A percentile compares a stretch with the other conserved stretches of the same genome.
Evolutionary conservation across 2,113 vertebrate genomes (phyloP).

Genomic region (Muntiacus reevesi): DNA sequence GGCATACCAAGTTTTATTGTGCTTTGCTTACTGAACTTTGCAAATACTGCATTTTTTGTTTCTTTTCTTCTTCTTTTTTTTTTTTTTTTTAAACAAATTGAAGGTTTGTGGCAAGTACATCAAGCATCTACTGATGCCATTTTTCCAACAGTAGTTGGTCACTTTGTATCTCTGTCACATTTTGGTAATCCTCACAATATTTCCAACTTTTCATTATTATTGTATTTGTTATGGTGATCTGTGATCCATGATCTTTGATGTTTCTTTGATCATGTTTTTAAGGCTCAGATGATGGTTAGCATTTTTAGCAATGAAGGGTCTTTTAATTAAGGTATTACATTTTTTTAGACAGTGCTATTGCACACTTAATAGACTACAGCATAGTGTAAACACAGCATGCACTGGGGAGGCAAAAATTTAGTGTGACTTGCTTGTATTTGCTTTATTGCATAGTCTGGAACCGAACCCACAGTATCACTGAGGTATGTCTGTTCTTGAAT

Average conservation of each 20-base stretch:
- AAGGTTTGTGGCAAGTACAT: neutral
- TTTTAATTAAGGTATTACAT: neutral
- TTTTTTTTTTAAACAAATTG: neutral
- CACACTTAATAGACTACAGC: neutral
- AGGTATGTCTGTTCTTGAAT: neutral
- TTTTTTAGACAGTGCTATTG: neutral
- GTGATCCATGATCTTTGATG: neutral
- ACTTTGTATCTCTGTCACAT: neutral
- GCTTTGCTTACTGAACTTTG: neutral
- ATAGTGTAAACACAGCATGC: neutral
- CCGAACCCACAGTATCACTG: neutral
- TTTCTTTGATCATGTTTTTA: neutral
- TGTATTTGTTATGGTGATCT: neutral
- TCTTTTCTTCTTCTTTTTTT: too few relatives aligned
- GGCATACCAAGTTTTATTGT: neutral
- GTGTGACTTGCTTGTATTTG: neutral
- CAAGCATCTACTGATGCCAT: neutral
- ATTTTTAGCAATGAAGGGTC: neutral
- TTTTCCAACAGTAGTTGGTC: neutral
- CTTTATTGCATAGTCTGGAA: neutral
- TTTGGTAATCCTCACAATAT: neutral
- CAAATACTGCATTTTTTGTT: accelerated
- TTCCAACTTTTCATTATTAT: neutral
- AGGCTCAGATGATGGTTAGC: neutral
- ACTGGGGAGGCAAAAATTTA: neutral